These are phyloP conservation scores for Philaenus spumarius DNA, from an alignment of 1,140 invertebrate species.

Conservation along the genomic window DNA sequence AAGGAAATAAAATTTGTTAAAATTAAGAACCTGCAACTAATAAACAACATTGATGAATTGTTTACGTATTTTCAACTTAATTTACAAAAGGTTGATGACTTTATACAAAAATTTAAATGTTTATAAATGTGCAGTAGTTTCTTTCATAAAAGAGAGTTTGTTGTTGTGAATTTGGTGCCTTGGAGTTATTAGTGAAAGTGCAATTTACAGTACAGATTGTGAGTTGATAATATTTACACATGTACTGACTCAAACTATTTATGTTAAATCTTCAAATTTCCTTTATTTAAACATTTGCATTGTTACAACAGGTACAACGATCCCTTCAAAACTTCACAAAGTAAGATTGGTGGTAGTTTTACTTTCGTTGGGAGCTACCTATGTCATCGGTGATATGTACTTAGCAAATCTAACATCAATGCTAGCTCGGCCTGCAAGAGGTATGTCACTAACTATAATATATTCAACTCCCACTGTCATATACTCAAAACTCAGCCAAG, in stretches of 20 bases:
- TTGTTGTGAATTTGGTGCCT: too few relatives aligned
- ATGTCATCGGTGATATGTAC: conserved; percentile 64
- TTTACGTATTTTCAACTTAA: too few relatives aligned
- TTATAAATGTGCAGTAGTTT: too few relatives aligned
- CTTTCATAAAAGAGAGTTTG: too few relatives aligned
- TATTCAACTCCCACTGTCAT: too few relatives aligned
- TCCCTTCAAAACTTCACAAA: conserved; percentile 50
- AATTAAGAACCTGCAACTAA: too few relatives aligned
- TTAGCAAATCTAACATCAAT: conserved; percentile 63
- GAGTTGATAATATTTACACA: neutral
- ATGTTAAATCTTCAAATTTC: neutral
- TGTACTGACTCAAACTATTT: neutral
- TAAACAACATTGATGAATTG: too few relatives aligned
- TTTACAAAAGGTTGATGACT: too few relatives aligned
- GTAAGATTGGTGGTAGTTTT: conserved; percentile 53
- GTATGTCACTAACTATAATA: too few relatives aligned
- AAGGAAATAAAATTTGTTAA: too few relatives aligned
- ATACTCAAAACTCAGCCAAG: too few relatives aligned
- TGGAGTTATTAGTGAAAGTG: neutral
- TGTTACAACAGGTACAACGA: conserved; percentile 40
- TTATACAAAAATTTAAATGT: too few relatives aligned
- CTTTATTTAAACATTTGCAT: neutral
- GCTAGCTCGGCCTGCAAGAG: conserved; percentile 52
- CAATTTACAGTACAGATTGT: neutral
- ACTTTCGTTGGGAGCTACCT: conserved; percentile 57